A percentile compares a stretch with the other conserved stretches of the same genome.
These are phyloP conservation scores for Tetrao urogallus DNA, from an alignment of 2,113 vertebrate genomes.

Conservation along the genomic window DNA sequence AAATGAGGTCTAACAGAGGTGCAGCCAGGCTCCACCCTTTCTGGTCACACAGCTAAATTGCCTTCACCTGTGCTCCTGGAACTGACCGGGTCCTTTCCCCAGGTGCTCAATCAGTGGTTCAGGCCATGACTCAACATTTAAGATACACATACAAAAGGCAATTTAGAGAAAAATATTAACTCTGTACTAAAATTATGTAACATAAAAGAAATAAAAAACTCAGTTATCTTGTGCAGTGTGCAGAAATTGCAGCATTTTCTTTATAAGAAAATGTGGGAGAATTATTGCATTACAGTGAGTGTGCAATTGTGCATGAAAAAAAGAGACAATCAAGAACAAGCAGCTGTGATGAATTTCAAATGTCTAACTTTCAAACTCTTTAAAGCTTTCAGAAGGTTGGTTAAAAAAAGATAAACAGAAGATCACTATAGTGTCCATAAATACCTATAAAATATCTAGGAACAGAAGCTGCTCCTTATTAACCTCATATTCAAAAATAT, in stretches of 20 bases:
- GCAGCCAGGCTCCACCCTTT: too few relatives aligned
- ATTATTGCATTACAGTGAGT: not conserved
- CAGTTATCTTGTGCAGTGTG: not conserved
- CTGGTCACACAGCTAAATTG: too few relatives aligned
- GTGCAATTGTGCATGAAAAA: constrained; percentile 21
- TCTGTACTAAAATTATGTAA: not conserved
- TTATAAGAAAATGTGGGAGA: not conserved
- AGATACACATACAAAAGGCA: not conserved
- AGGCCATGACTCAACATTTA: too few relatives aligned
- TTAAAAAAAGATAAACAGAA: not conserved
- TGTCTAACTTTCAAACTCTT: constrained; percentile 1
- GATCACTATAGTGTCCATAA: not conserved
- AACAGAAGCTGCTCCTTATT: not conserved
- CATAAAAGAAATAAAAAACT: not conserved
- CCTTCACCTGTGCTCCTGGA: too few relatives aligned
- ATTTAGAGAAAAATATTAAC: not conserved
- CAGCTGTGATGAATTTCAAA: constrained; percentile 37
- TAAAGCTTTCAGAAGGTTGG: not conserved
- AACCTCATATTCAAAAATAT: not conserved
- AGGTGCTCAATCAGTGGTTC: not conserved
- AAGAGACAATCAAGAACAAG: not conserved
- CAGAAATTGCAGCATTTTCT: not conserved
- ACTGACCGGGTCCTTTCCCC: too few relatives aligned
- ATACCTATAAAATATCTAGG: not conserved
- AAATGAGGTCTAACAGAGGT: too few relatives aligned